Conservation (phyloP, 2,113 vertebrate species). For the Natator depressus region DNA sequence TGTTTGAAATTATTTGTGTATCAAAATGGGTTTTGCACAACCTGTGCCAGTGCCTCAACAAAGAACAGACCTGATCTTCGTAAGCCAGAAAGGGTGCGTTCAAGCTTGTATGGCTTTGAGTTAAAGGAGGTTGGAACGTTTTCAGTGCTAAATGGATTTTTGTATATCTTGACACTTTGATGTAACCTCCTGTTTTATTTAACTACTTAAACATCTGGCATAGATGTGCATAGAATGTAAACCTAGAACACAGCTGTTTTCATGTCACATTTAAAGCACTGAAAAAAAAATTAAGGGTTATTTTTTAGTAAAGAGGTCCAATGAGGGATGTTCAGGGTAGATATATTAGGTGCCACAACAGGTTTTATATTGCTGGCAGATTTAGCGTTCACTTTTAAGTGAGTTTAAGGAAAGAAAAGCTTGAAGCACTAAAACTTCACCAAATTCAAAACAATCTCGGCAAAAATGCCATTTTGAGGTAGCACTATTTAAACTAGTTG, state of each 20-base stretch:
- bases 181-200: constrained; percentile 77
- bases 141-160: constrained; percentile 76
- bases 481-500: constrained; percentile 80
- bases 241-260: constrained; percentile 71
- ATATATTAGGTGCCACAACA: constrained; percentile 76
- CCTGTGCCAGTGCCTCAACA: constrained; percentile 79
- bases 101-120: constrained; percentile 75
- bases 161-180: constrained; percentile 78
- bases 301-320: constrained; percentile 74
- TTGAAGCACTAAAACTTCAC: constrained; percentile 79
- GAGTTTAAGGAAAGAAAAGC: constrained; percentile 75
- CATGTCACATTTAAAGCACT: constrained; percentile 77
- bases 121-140: constrained; percentile 72
- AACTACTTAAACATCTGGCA: constrained; percentile 76
- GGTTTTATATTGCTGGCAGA: constrained; percentile 77
- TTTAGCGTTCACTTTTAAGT: constrained; percentile 75
- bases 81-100: constrained; percentile 74
- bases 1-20: constrained; percentile 76
- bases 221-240: constrained; percentile 77
- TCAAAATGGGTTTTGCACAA: constrained; percentile 79
- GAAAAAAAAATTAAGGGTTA: constrained; percentile 71
- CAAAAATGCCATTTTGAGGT: constrained; percentile 77
- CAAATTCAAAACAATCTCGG: constrained; percentile 77
- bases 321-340: constrained; percentile 77
- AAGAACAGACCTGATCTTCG: constrained; percentile 77